Base-by-base conservation (phyloP, 2,113 vertebrate genomes). In the Theropithecus gelada region DNA sequence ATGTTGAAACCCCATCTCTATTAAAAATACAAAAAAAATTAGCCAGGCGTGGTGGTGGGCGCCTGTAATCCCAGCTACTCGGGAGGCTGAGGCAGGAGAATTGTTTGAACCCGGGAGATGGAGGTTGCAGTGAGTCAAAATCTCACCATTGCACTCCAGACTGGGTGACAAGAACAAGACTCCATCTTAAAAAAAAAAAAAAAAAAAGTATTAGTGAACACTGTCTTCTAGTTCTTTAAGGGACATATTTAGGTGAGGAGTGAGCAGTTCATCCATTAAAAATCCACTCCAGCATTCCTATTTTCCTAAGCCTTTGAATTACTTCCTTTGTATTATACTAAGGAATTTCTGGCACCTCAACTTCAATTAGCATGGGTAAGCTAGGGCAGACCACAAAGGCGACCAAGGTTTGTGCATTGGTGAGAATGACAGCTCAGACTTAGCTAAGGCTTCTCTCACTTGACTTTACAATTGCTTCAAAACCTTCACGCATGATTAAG, bases 291-390 rank as follows among this genome's bases (percentile, higher is more conserved):
- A 94, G 12, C 32, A 40, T 73, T 81, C 88, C 59, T 78, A 1
- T 17, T 43, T 86, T 38, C 66, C 17, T 17, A 57, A 73, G 80
- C 22, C 79, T 89, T 93, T 87, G 92, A 95, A 43, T 84, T 73
- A 66, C 40, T 96, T 68, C 61, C 61, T 94, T 97, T 66, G 66
- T 79, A 40, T 76, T 35, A 16, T 40, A 89, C 45, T 40, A 68
- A 95, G 96, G 94, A 92, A 95, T 96, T 82, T 81, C 88, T 95
- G 94, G 79, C 43, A 83, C 78, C 78, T 94, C 45, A n/a, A 10
- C 84, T 92, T 95, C 83, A 86, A 57, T 92, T 82, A 97, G 83
- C 87, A 82, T 0, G 25, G 25, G 35, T 59, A 61, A 89, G 59
- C 59, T 2, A 75, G 38, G 55, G 30, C 68, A n/a, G 73, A 72